Conservation (phyloP, 2,113 vertebrate genomes). For the Stigmatopora nigra region DNA sequence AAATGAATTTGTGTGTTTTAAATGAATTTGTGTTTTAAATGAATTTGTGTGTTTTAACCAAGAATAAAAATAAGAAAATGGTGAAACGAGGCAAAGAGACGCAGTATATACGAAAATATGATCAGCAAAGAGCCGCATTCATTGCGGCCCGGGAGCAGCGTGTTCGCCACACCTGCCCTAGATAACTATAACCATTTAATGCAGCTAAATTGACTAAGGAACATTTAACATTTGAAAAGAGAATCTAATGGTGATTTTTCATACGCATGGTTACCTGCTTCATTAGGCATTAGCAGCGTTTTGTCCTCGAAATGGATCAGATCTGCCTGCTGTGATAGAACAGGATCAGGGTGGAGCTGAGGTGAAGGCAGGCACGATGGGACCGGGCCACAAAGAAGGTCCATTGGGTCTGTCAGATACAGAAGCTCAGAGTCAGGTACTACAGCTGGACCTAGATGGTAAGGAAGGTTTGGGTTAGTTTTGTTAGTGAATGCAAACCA, state of each 20-base stretch:
- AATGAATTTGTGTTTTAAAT: no score
- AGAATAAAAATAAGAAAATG: no score
- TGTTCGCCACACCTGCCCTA: no score
- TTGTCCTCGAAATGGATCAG: constrained; percentile 89
- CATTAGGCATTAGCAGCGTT: constrained; percentile 16
- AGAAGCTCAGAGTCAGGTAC: constrained; percentile 78
- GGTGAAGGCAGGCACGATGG: constrained; percentile 92
- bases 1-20: no score
- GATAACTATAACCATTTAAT: no score
- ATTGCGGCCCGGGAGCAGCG: no score
- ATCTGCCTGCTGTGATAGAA: constrained; percentile 73
- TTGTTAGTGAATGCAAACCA: not conserved
- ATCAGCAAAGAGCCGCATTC: no score
- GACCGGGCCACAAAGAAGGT: constrained; percentile 90
- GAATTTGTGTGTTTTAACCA: no score
- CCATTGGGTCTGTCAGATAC: constrained; percentile 76
- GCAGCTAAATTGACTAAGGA: no score
- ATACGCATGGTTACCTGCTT: not conserved
- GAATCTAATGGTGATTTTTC: not conserved
- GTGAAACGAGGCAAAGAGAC: no score
- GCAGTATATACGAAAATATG: no score
- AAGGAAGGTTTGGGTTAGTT: not conserved
- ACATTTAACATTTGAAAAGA: not conserved
- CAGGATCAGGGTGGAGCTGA: constrained; percentile 85
- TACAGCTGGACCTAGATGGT: constrained; percentile 55